A percentile compares a stretch with the other conserved stretches of the same genome.
phyloP scores from a whole-genome alignment of 2,113 vertebrate genomes.

The Chitala chitala region DNA sequence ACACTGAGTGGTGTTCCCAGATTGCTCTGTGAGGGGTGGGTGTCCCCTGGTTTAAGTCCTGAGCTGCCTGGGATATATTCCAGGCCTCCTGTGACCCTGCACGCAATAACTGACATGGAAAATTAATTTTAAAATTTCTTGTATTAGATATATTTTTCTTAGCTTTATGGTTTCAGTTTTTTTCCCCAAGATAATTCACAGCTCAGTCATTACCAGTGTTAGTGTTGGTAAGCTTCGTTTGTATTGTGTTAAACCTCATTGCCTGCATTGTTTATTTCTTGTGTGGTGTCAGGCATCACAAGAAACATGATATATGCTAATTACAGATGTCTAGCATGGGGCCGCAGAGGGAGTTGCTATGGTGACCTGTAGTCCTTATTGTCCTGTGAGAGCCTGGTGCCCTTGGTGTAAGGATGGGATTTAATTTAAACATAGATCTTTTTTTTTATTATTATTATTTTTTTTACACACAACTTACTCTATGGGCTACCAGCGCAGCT shows the following conservation, averaged over 20 bases:
- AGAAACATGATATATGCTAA: constrained; percentile 17
- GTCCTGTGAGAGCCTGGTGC: not conserved
- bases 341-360: constrained; percentile 10
- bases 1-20: too few relatives aligned
- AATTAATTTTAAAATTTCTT: too few relatives aligned
- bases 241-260: not conserved
- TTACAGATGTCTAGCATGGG: constrained; percentile 11
- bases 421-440: too few relatives aligned
- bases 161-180: too few relatives aligned
- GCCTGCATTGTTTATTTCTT: not conserved
- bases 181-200: too few relatives aligned
- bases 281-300: constrained; percentile 12
- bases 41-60: too few relatives aligned
- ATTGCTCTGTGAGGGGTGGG: too few relatives aligned
- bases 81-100: too few relatives aligned
- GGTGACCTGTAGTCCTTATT: constrained; percentile 5
- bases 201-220: not conserved
- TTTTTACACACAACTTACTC: constrained; percentile 10
- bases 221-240: not conserved
- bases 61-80: too few relatives aligned
- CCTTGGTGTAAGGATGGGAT: not conserved
- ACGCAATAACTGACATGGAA: too few relatives aligned
- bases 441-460: constrained; percentile 11
- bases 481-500: not conserved
- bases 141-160: too few relatives aligned